phyloP scores from a whole-genome alignment of 2,797 vertebrate species.

The Nannoperca obscura region DNA sequence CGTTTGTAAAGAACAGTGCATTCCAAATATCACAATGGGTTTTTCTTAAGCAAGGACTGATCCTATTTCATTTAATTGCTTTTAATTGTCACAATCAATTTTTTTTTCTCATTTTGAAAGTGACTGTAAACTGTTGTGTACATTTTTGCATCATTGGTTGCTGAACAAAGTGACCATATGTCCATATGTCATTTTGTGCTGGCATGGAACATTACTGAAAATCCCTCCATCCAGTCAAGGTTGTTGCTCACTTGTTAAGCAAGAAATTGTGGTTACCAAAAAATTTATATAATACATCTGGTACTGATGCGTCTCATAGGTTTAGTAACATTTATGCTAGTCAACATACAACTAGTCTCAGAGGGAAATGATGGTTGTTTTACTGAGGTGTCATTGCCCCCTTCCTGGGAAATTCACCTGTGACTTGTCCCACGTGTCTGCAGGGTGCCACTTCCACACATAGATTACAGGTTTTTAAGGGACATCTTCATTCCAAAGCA shows the following conservation, averaged over 20 bases:
- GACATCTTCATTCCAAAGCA: slow-evolving; percentile 88
- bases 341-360: slow-evolving; percentile 83
- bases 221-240: slow-evolving; percentile 82
- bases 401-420: slow-evolving; percentile 73
- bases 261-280: slow-evolving; percentile 89
- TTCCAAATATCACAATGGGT: slow-evolving; percentile 89
- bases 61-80: slow-evolving; percentile 80
- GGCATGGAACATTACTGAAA: slow-evolving; percentile 80
- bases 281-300: slow-evolving; percentile 89
- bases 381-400: slow-evolving; percentile 74
- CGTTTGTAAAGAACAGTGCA: slow-evolving; percentile 91
- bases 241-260: slow-evolving; percentile 85
- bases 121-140: slow-evolving; percentile 89
- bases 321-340: slow-evolving; percentile 83
- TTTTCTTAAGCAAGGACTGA: slow-evolving; percentile 89
- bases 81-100: slow-evolving; percentile 81
- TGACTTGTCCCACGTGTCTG: slow-evolving; percentile 80
- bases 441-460: slow-evolving; percentile 82
- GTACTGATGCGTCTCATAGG: slow-evolving; percentile 86
- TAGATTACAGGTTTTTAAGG: slow-evolving; percentile 81
- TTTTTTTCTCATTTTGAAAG: slow-evolving; percentile 82
- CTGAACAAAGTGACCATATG: slow-evolving; percentile 75
- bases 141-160: slow-evolving; percentile 82
- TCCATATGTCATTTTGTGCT: slow-evolving; percentile 79
- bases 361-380: slow-evolving; percentile 83